Evolutionary conservation across 2,888 invertebrate species (phyloP).

Genomic region (Heliconius hortense): DNA sequence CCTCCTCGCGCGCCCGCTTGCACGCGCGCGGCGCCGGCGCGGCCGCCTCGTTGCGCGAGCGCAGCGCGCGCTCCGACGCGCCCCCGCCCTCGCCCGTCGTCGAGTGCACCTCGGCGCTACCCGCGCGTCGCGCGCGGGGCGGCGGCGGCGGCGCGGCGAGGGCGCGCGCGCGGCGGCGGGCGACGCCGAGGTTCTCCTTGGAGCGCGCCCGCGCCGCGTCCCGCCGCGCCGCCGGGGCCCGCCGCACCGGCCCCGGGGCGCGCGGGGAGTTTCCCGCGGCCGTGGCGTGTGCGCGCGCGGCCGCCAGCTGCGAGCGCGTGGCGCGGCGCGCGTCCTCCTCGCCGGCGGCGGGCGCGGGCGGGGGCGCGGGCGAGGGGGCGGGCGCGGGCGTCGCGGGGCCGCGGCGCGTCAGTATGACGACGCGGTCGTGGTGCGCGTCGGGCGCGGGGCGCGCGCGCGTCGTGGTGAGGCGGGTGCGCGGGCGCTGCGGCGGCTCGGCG

Average conservation of each 20-base stretch:
- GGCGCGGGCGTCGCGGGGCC: slow-evolving; percentile 48
- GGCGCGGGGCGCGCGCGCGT: slow-evolving; percentile 41
- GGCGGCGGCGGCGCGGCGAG: slow-evolving; percentile 54
- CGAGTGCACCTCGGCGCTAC: slow-evolving; percentile 46
- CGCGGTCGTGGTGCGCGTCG: slow-evolving; percentile 55
- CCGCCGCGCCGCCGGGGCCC: slow-evolving; percentile 67
- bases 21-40: slow-evolving; percentile 48
- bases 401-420: slow-evolving; percentile 65
- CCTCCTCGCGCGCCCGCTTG: slow-evolving; percentile 47
- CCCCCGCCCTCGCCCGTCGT: slow-evolving; percentile 56
- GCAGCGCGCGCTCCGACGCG: slow-evolving; percentile 56
- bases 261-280: slow-evolving; percentile 70
- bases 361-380: slow-evolving; percentile 38
- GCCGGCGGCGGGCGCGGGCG: slow-evolving; percentile 39
- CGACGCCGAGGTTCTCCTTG: slow-evolving; percentile 74
- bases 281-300: slow-evolving; percentile 30
- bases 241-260: slow-evolving; percentile 71
- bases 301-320: slow-evolving; percentile 42
- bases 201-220: slow-evolving; percentile 59
- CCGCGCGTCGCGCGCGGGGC: slow-evolving; percentile 48
- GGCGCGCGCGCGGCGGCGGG: slow-evolving; percentile 60
- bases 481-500: slow-evolving; percentile 56
- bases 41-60: slow-evolving; percentile 49
- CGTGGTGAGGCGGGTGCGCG: slow-evolving; percentile 49
- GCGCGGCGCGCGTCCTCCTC: slow-evolving; percentile 35